phyloP scores from a whole-genome alignment of 2,888 invertebrate genomes.

The Caenorhabditis virilis region DNA sequence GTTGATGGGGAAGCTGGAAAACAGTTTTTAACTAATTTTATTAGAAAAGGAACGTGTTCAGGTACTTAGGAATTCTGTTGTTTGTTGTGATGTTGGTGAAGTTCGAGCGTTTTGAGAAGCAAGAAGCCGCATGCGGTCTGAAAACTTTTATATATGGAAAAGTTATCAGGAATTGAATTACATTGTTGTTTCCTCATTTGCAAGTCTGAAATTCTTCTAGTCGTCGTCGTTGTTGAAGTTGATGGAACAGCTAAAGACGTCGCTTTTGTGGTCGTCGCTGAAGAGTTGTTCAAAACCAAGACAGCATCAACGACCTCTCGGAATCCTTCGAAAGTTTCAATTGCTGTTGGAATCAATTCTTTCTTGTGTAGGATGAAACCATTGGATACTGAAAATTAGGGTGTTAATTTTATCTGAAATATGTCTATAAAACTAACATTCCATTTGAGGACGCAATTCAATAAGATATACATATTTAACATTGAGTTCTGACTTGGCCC shows the following conservation, averaged over 20 bases:
- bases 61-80: too few relatives aligned
- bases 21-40: too few relatives aligned
- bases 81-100: too few relatives aligned
- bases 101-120: conserved; percentile 13
- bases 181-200: conserved; percentile 45
- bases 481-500: conserved; percentile 64
- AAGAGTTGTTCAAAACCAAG: conserved; percentile 39
- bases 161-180: conserved; percentile 1
- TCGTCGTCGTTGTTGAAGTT: conserved; percentile 17
- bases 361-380: conserved; percentile 67
- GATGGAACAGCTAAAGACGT: conserved; percentile 16
- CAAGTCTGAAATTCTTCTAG: conserved; percentile 30
- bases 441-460: conserved; percentile 62
- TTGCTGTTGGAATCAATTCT: conserved; percentile 65
- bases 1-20: too few relatives aligned
- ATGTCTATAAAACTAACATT: conserved; percentile 46
- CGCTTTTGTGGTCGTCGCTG: conserved; percentile 7
- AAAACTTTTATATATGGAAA: neutral
- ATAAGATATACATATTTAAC: conserved; percentile 67
- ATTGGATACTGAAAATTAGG: conserved; percentile 53
- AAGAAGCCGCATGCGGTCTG: conserved; percentile 26
- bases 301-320: conserved; percentile 63
- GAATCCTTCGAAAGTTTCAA: conserved; percentile 66
- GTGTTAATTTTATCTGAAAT: neutral
- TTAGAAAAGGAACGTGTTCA: too few relatives aligned